Evolutionary conservation across 1,140 invertebrate species (phyloP).

Genomic region (Leptinotarsa defecta): DNA sequence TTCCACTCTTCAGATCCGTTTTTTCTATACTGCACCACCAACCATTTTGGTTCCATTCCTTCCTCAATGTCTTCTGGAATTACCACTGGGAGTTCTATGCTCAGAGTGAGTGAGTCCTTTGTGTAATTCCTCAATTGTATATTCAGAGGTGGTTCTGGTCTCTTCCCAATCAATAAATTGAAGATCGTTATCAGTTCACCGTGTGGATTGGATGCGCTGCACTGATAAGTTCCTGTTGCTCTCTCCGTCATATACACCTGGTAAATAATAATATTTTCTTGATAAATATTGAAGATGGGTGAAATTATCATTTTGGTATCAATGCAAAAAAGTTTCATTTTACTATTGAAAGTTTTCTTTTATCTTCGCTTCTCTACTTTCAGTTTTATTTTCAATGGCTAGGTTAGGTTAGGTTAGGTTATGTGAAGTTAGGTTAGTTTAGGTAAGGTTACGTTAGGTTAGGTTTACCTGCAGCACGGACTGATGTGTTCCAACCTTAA

Average conservation of each 20-base stretch:
- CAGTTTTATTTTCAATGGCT: no score
- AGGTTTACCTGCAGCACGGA: constrained; percentile 38
- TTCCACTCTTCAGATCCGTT: constrained; percentile 38
- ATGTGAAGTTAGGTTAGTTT: no score
- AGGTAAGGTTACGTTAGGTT: no score
- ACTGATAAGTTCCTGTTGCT: constrained; percentile 61
- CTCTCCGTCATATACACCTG: constrained; percentile 58
- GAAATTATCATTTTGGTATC: no score
- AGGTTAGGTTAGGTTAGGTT: no score
- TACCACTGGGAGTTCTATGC: constrained; percentile 45
- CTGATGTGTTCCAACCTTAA: constrained; percentile 29
- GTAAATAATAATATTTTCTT: background rate
- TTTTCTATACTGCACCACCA: constrained; percentile 38
- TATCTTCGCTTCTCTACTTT: no score
- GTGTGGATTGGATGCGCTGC: constrained; percentile 59
- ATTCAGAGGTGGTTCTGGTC: constrained; percentile 58
- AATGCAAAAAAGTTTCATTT: no score
- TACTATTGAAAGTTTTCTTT: no score
- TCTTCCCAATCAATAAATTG: constrained; percentile 58
- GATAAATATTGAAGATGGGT: background rate
- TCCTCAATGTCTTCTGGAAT: constrained; percentile 21
- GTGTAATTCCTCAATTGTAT: constrained; percentile 54
- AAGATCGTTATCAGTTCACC: constrained; percentile 60
- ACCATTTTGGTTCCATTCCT: constrained; percentile 41
- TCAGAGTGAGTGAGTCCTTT: constrained; percentile 56